Base-by-base conservation (phyloP, 2,113 vertebrate species). In the Apus apus region DNA sequence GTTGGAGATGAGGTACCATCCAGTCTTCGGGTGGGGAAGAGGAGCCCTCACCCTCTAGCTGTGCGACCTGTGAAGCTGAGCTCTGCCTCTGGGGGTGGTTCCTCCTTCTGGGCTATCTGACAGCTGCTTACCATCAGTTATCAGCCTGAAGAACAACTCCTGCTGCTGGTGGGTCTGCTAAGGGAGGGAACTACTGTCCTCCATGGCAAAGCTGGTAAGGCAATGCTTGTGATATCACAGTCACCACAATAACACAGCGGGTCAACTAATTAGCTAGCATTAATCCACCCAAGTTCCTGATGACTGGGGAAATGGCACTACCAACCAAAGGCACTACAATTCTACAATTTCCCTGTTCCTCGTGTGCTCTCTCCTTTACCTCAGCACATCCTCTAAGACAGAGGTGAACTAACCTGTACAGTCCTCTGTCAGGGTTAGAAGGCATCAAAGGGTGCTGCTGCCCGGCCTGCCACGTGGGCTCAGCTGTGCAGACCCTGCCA, bases 391-490 rank as follows among this genome's bases (percentile, higher is more conserved):
- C 21, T 65, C 21, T 9, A 29, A 20, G 43, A 9, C 18, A 45
- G 67, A 70, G 1, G 2, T 0, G 9, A 75, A 11, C 8, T 40
- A 56, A 30, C n/a, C 10, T 10, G 8, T 0, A 10, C 7, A 36
- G 32, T 8, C n/a, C n/a, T 43, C 13, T 1, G 0, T 5, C 11
- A 51, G 3, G 12, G 72, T 15, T 62, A 32, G 9, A 29, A 46
- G 65, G 66, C 32, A 46, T 2, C 25, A 2, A 34, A 65, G 8
- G 43, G 61, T 21, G 27, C 65, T 46, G 60, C 8, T n/a, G 60
- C 50, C 34, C 14, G 15, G 54, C 40, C 60, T 70, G 88, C 30
- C 12, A 3, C 2, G 6, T 7, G 56, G 30, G 38, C 38, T 38
- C 38, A 38, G 38, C 38, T 38, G 38, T 38, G 38, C 38, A 38